Base-by-base conservation (phyloP, 2,888 invertebrate genomes). In the Erebia epiphron region DNA sequence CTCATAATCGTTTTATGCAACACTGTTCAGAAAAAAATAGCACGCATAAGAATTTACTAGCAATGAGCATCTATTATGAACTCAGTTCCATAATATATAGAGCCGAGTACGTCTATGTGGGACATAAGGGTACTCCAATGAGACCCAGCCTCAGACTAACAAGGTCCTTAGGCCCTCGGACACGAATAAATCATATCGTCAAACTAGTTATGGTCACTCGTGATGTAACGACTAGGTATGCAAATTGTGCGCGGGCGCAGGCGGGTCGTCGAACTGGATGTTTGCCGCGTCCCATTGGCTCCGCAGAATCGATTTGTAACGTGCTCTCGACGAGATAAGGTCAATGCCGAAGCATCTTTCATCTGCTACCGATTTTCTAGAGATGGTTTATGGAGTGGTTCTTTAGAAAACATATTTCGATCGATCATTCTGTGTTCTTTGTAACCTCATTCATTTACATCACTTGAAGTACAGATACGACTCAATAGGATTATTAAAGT, bases 141-240 rank as follows among this genome's bases (percentile, higher is more conserved):
- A 54, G 54, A 41, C 49, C 65, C 16, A 16, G 66, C 61, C 65
- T 68, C 64, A 73, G 75, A 66, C 76, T 78, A 79, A 79, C 79
- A 78, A 79, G 79, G 78, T 73, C 76, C 74, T 74, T 74, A 74
- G 69, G 74, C 69, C 75, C 73, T 76, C 71, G 74, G 76, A 77
- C 78, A 76, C 75, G 78, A 77, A 80, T 80, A 83, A 83, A 84
- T 87, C 83, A 86, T 81, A 84, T 84, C 81, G 83, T 83, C 83
- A 81, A 84, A 83, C 83, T 82, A 82, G 82, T 84, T 84, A 84
- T 84, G 84, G 84, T 82, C 83, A 81, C 81, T 81, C 80, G 83
- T 90, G 89, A 91, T 91, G 90, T 89, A 91, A 90, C 83, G 77
- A 82, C 84, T 83, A 86, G 86, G 86, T 88, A 91, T 91, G 91